Evolutionary conservation across 2,797 vertebrate genomes (phyloP).

Genomic region (Pseudocheirus occidentalis): DNA sequence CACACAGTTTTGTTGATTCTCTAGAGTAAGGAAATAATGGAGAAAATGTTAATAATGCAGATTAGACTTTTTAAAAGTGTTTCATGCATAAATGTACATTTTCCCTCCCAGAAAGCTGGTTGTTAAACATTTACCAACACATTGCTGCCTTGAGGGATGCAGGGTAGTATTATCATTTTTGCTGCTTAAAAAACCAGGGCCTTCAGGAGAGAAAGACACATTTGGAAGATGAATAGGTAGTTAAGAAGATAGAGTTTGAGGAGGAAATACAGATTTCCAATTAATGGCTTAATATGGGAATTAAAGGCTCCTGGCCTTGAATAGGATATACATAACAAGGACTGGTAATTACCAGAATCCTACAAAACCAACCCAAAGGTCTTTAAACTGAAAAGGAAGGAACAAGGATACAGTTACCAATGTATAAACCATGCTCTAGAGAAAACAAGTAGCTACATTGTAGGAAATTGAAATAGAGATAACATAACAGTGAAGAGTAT

Average conservation of each 20-base stretch:
- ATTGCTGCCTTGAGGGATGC: background rate
- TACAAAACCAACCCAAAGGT: background rate
- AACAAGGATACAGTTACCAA: background rate
- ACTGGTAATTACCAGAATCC: background rate
- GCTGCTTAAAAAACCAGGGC: background rate
- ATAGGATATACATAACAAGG: background rate
- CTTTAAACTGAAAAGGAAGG: background rate
- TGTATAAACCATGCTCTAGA: background rate
- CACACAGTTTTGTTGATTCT: background rate
- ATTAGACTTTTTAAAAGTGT: background rate
- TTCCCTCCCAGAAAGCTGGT: background rate
- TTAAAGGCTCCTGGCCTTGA: background rate
- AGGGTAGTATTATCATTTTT: background rate
- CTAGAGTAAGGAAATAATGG: background rate
- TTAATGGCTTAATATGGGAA: background rate
- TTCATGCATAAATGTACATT: background rate
- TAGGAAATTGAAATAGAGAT: background rate
- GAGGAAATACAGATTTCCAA: background rate
- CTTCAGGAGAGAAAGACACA: background rate
- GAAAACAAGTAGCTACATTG: background rate
- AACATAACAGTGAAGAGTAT: background rate
- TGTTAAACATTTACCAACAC: background rate
- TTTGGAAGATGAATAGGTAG: background rate
- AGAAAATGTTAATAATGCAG: background rate
- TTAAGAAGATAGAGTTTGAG: background rate